Evolutionary conservation across 37 sponge, comb jelly and placozoan genomes (phyloP).

Genomic region (Bolinopsis microptera): DNA sequence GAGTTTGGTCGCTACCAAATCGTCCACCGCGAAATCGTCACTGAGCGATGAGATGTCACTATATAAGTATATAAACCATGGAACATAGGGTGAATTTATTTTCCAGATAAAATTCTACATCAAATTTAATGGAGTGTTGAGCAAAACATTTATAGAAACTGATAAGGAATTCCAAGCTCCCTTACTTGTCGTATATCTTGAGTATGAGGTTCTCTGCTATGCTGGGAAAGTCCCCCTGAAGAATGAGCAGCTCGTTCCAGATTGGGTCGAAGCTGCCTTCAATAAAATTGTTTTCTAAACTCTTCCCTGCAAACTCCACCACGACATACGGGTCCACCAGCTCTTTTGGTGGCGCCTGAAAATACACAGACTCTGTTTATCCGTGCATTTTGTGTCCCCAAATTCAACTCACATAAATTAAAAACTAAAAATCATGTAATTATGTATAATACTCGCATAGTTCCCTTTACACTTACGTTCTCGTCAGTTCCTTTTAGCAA

Average conservation of each 20-base stretch:
- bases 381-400: conserved; percentile 82
- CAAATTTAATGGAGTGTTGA: not conserved
- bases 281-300: not conserved
- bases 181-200: conserved; percentile 46
- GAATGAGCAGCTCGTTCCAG: conserved; percentile 4
- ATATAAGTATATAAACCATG: not conserved
- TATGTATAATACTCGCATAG: not conserved
- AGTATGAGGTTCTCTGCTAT: not conserved
- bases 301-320: conserved; percentile 84
- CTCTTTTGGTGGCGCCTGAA: conserved; percentile 74
- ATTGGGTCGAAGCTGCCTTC: not conserved
- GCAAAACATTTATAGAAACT: not conserved
- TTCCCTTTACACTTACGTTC: not conserved
- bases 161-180: too few relatives aligned
- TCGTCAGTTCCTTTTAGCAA: not conserved
- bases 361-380: not conserved
- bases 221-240: conserved; percentile 44
- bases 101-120: too few relatives aligned
- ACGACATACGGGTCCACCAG: conserved; percentile 92
- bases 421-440: conserved; percentile 15
- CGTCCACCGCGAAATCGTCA: conserved; percentile 83
- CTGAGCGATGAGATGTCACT: conserved; percentile 70
- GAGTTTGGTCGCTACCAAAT: conserved; percentile 87
- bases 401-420: conserved; percentile 81
- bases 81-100: not conserved